Base-by-base conservation (phyloP, 2,113 vertebrate genomes). In the Oxyruncus cristatus region DNA sequence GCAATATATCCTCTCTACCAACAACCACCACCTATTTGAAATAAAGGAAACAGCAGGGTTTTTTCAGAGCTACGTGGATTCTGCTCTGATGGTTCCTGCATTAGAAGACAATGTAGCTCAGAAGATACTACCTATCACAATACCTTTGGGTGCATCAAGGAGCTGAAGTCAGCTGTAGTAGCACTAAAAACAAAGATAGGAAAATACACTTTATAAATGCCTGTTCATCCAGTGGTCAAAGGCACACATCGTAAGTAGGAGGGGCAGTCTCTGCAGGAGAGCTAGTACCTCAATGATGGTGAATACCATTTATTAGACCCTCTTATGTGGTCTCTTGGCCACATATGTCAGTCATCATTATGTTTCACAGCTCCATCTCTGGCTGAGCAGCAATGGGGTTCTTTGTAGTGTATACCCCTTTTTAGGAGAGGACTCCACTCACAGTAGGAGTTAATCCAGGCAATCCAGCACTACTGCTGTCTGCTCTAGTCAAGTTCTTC, bases 81-180 rank as follows among this genome's bases (percentile, higher is more conserved):
- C 63, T 88, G 65, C 30, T 65, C 46, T 67, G 20, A 27, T 47
- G 62, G 8, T 73, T 79, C 58, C 50, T 89, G 32, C 63, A 22
- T 47, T 65, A 90, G 46, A 71, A 62, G 50, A 78, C 47, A 78
- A 18, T 1, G 2, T 65, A 56, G 37, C 41, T 72, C 70, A 66
- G 89, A 78, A 84, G 86, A 80, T 58, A 70, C 66, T 76, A 52
- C 33, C 58, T 71, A 13, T 56, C 35, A 89, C 75, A 96, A 96
- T 98, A 99, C 99, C 98, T 99, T 98, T 73, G 97, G 93, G 46
- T 97, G 97, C 95, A 97, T 97, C 52, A 99, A 91, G 50, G 98
- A 98, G 67, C 95, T 97, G 65, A 98, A 95, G 78, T 98, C 98
- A 86, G 97, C 95, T 72, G 98, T 97, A 18, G 98, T 93, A 33